A percentile compares a stretch with the other conserved stretches of the same genome.
Conservation (phyloP, 2,113 vertebrate genomes). For the Cinclus mexicanus region DNA sequence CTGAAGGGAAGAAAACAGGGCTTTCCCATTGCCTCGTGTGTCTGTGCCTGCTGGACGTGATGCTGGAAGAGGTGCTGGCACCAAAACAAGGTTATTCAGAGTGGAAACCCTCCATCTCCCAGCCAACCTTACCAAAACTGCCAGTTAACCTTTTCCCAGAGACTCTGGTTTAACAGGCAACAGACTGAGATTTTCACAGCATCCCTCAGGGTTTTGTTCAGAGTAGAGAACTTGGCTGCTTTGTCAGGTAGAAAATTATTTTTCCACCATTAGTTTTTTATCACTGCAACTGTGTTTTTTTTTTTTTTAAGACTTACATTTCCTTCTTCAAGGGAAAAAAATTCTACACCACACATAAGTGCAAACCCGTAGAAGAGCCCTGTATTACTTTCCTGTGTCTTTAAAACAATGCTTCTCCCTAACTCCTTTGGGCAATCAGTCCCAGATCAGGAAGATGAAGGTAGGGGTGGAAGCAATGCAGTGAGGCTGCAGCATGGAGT, state of each 20-base stretch:
- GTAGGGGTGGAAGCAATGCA: not conserved
- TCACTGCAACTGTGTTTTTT: not conserved
- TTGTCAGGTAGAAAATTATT: not conserved
- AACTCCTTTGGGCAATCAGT: not conserved
- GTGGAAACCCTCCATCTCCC: not conserved
- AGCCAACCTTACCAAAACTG: not conserved
- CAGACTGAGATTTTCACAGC: not conserved
- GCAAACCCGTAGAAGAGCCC: not conserved
- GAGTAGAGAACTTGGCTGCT: not conserved
- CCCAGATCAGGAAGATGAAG: not conserved
- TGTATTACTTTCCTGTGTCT: not conserved
- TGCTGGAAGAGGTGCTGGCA: not conserved
- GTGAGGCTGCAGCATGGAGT: not conserved
- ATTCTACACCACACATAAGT: not conserved
- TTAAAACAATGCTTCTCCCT: not conserved
- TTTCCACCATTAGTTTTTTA: not conserved
- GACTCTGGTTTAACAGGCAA: not conserved
- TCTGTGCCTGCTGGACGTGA: rapidly evolving
- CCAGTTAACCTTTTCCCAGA: not conserved
- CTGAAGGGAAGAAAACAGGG: not conserved
- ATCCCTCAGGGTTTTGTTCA: not conserved
- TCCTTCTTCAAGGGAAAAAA: not conserved
- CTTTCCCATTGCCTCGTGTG: not conserved
- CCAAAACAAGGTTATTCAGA: not conserved
- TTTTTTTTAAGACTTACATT: not conserved